Evolutionary conservation across 2,797 vertebrate species (phyloP).

Genomic region (Pampus argenteus): DNA sequence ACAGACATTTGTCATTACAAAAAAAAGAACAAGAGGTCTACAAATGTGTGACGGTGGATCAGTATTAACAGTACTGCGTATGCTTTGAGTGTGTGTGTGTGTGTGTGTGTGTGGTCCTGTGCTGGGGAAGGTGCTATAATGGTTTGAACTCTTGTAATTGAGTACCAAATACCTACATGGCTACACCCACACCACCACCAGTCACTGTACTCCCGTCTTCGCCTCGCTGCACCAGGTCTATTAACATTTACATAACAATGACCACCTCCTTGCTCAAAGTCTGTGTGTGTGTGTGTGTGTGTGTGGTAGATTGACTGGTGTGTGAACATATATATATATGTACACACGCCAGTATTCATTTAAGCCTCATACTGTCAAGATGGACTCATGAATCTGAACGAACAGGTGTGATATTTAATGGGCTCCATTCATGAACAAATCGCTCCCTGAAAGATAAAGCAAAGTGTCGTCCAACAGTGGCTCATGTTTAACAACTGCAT

Average conservation of each 20-base stretch:
- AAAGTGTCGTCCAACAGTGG: slow-evolving; percentile 34
- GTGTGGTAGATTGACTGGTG: not conserved
- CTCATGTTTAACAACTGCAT: slow-evolving; percentile 44
- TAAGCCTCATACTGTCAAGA: slow-evolving; percentile 30
- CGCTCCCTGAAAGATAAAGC: slow-evolving; percentile 26
- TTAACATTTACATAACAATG: slow-evolving; percentile 82
- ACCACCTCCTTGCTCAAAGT: slow-evolving; percentile 49
- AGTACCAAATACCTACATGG: slow-evolving; percentile 50
- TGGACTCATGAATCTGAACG: slow-evolving; percentile 37
- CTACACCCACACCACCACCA: slow-evolving; percentile 16
- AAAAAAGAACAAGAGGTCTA: not conserved
- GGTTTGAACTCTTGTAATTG: slow-evolving; percentile 68
- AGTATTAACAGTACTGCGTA: slow-evolving; percentile 12
- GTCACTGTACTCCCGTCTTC: slow-evolving; percentile 41
- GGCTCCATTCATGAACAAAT: slow-evolving; percentile 9
- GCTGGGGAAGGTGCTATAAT: slow-evolving; percentile 47
- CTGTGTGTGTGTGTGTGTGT: not conserved
- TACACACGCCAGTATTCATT: slow-evolving; percentile 20
- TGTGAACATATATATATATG: not conserved
- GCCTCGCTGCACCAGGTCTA: slow-evolving; percentile 61
- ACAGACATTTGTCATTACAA: not conserved
- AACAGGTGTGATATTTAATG: slow-evolving; percentile 6
- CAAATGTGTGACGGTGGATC: slow-evolving; percentile 7
- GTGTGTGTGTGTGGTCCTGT: slow-evolving; percentile 3
- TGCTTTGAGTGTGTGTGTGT: not conserved